Base-by-base conservation (phyloP, 2,888 invertebrate species). In the Caenorhabditis sulstoni region DNA sequence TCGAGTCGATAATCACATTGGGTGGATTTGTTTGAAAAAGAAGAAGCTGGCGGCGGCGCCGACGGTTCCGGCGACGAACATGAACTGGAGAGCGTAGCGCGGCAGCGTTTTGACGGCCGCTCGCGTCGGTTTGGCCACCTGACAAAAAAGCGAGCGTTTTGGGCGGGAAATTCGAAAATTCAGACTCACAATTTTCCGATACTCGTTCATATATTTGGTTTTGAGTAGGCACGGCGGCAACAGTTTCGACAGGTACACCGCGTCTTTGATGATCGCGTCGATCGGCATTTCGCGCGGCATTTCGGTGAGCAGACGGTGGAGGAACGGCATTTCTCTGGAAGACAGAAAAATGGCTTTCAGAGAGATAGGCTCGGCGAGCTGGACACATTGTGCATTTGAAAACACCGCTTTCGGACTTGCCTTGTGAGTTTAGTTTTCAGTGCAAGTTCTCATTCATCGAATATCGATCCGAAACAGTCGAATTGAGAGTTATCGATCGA, bases 281-380 rank as follows among this genome's bases (percentile, higher is more conserved):
- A 84, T 73, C n/a, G 84, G 84, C 16, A 84, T 45, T 37, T 84
- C 84, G 18, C 75, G 62, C 20, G 84, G 84, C 84, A 84, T 84
- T 65, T 81, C 79, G 3, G 79, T 76, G 0, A 84, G 66, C 0
- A 82, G 62, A 4, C 80, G 75, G 53, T 84, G 84, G 9, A 84
- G 52, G 58, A 83, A 84, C 11, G 84, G 84, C 84, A 84, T 84
- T 74, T 84, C 84, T 50, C 82, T 80, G 61, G n/a, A 57, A 47
- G 3, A 59, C 18, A n/a, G n/a, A n/a, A n/a, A n/a, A n/a, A n/a
- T n/a, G n/a, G n/a, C n/a, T n/a, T n/a, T n/a, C n/a, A n/a, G n/a
- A n/a, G n/a, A n/a, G n/a, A n/a, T n/a, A n/a, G n/a, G n/a, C n/a
- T n/a, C n/a, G n/a, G n/a, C n/a, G n/a, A n/a, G n/a, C n/a, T n/a